Evolutionary conservation across 1,140 invertebrate species (phyloP).

Genomic region (Zaprionus africanus): DNA sequence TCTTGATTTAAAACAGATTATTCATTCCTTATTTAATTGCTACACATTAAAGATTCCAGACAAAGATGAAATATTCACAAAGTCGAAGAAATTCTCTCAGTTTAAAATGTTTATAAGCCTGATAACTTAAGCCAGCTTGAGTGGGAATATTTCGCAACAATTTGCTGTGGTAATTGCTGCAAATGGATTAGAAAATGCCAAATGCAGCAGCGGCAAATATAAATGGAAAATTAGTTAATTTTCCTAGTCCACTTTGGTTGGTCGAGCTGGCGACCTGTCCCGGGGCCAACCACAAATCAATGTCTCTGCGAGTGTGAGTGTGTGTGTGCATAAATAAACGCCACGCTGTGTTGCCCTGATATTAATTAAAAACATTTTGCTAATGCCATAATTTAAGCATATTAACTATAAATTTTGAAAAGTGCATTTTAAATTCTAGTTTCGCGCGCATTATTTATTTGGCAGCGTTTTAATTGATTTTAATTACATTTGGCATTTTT

Average conservation of each 20-base stretch:
- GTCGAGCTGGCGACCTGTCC: background rate
- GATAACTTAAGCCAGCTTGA: background rate
- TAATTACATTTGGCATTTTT: constrained; percentile 19
- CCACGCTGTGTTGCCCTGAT: constrained; percentile 31
- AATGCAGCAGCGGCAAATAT: constrained; percentile 44
- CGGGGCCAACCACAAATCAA: constrained; percentile 61
- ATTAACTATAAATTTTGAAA: constrained; percentile 36
- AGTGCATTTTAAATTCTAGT: constrained; percentile 25
- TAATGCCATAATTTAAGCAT: constrained; percentile 75
- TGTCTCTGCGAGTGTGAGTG: constrained; percentile 5
- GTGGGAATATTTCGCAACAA: constrained; percentile 46
- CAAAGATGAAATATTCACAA: background rate
- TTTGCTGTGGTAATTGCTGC: constrained; percentile 60
- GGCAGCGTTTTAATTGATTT: constrained; percentile 64
- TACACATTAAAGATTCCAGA: background rate
- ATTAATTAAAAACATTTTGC: constrained; percentile 74
- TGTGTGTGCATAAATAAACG: constrained; percentile 36
- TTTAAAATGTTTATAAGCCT: background rate
- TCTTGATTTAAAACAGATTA: background rate
- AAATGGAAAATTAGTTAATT: constrained; percentile 76
- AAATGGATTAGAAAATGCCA: constrained; percentile 32
- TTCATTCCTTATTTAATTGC: background rate
- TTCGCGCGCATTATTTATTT: constrained; percentile 61
- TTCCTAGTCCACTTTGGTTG: constrained; percentile 19
- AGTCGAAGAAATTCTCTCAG: background rate